These are phyloP conservation scores for Sipha flava DNA, from an alignment of 1,140 invertebrate genomes.

Conservation along the genomic window DNA sequence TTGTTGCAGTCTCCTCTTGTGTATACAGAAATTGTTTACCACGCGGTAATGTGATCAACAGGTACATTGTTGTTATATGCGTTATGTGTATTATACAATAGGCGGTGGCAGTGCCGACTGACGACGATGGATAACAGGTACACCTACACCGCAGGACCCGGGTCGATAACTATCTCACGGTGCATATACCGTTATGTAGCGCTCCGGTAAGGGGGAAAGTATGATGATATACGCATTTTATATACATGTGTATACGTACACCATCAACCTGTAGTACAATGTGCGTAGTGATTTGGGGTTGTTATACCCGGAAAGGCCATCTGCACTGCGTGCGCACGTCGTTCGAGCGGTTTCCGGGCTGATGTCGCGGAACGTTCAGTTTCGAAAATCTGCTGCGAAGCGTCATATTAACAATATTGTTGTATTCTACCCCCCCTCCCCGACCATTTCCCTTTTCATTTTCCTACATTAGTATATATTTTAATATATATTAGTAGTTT, in stretches of 20 bases:
- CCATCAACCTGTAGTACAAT: not conserved
- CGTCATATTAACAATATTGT: too few species aligned
- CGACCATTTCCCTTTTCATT: too few species aligned
- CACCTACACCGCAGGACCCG: not conserved
- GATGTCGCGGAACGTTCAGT: too few species aligned
- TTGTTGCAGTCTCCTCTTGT: constrained; percentile 16
- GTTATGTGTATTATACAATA: not conserved
- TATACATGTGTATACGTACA: not conserved
- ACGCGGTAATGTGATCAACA: constrained; percentile 9
- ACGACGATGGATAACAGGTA: not conserved
- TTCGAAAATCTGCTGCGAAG: not conserved
- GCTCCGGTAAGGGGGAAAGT: not conserved
- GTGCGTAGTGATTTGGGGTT: not conserved
- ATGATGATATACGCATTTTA: not conserved
- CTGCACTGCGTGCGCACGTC: not conserved
- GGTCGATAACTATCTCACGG: constrained; percentile 26
- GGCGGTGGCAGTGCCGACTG: not conserved
- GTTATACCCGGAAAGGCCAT: not conserved
- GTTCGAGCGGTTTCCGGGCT: too few species aligned
- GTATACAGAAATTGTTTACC: not conserved
- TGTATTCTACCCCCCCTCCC: too few species aligned
- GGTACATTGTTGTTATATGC: not conserved
- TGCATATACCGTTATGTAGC: not conserved
- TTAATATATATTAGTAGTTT: too few species aligned
- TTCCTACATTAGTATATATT: too few species aligned